A percentile compares a stretch with the other conserved stretches of the same genome.
Evolutionary conservation across 2,797 vertebrate species (phyloP).

Genomic region (Pseudochaenichthys georgianus): DNA sequence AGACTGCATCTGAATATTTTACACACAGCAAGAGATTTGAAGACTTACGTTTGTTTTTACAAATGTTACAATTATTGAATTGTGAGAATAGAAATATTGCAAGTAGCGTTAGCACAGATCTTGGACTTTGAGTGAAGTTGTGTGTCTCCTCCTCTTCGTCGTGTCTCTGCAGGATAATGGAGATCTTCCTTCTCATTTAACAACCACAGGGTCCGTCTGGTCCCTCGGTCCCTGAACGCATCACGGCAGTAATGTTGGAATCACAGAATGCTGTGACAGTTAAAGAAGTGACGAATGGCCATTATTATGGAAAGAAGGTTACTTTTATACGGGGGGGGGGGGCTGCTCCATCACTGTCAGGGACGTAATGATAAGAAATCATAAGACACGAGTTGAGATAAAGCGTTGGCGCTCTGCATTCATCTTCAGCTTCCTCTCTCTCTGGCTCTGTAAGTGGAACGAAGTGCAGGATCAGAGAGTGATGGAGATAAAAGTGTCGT

Average conservation of each 20-base stretch:
- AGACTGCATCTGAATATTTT: too few species aligned
- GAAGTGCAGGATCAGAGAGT: too few species aligned
- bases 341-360: conserved; percentile 84
- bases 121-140: too few species aligned
- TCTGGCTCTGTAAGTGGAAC: too few species aligned
- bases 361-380: conserved; percentile 87
- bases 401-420: conserved; percentile 70
- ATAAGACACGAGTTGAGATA: conserved; percentile 85
- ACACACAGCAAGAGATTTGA: too few species aligned
- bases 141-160: background rate
- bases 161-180: conserved; percentile 17
- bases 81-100: too few species aligned
- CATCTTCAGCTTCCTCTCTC: conserved; percentile 74
- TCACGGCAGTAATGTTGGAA: conserved; percentile 70
- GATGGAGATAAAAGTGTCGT: too few species aligned
- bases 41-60: too few species aligned
- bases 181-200: conserved; percentile 60
- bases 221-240: conserved; percentile 76
- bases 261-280: conserved; percentile 73
- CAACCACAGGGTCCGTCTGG: conserved; percentile 39
- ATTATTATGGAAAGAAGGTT: conserved; percentile 88
- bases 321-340: conserved; percentile 76
- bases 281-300: conserved; percentile 83
- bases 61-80: too few species aligned
- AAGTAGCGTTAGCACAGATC: too few species aligned